Base-by-base conservation (phyloP, 1,140 invertebrate genomes). In the Melanaphis sacchari region DNA sequence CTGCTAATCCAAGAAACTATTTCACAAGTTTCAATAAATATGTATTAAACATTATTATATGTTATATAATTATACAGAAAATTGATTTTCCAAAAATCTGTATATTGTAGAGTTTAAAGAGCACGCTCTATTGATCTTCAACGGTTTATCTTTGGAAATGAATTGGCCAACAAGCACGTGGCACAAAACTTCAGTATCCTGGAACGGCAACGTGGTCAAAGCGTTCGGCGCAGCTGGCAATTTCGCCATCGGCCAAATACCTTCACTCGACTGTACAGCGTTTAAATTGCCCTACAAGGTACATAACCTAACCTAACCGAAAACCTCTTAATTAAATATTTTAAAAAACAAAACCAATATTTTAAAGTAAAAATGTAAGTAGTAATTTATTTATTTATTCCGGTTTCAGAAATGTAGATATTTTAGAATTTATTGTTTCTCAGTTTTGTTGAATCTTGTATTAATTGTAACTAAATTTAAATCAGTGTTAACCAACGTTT, bases 111-210 rank as follows among this genome's bases (percentile, higher is more conserved):
- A 15, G 15, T 91, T 91, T 21, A 91, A 93, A 22, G 41, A 93
- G 26, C 91, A 93, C 43, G 91, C 91, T 36, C 36, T 93, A 46
- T 49, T 93, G n/a, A 84, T 84, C 1, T 93, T 93, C 91, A 93
- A 93, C n/a, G 91, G 91, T 40, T 54, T 93, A 4, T 84, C 91
- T 11, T 93, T 93, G n/a, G 91, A 93, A 18, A 52, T 93, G 91
- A 93, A 9, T 93, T 93, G 91, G 91, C 91, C 91, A 11, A 38
- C n/a, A 1, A 84, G 66, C 36, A 82, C 91, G 11, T 93, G 66
- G 66, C 91, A 93, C 46, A 93, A 26, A 46, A 93, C 91, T 5
- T 93, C 91, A 22, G 24, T 84, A 24, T 93, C 91, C 0, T 93
- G 91, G 91, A 82, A 93, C 76, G 91, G 91, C 26, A 93, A 93